Evolutionary conservation across 1,140 invertebrate genomes (phyloP).

Genomic region (Aphelenchoides besseyi): DNA sequence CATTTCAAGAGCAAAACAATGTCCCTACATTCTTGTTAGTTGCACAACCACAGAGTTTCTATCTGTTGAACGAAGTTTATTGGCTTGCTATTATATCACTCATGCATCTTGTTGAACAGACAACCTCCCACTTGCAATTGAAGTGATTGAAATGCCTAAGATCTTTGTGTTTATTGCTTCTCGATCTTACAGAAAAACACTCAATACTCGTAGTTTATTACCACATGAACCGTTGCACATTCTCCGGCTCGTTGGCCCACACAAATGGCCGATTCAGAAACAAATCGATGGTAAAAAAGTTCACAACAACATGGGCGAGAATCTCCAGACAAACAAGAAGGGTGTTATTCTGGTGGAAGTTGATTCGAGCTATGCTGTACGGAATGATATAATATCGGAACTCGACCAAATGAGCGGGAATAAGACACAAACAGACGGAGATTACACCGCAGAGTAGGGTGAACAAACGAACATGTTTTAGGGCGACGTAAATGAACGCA

Average conservation of each 20-base stretch:
- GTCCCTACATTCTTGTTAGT: too few relatives aligned
- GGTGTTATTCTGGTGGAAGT: slow-evolving; percentile 13
- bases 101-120: too few relatives aligned
- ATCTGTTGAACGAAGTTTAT: too few relatives aligned
- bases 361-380: slow-evolving; percentile 77
- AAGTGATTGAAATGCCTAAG: too few relatives aligned
- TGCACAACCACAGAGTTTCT: too few relatives aligned
- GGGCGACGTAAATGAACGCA: slow-evolving; percentile 7
- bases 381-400: slow-evolving; percentile 90
- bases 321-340: slow-evolving; percentile 74
- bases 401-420: slow-evolving; percentile 83
- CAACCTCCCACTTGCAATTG: too few relatives aligned
- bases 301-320: slow-evolving; percentile 72
- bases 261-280: slow-evolving; percentile 79
- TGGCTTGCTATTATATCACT: too few relatives aligned
- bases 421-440: slow-evolving; percentile 69
- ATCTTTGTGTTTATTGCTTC: neutral
- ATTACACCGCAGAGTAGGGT: slow-evolving; percentile 71
- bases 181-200: neutral
- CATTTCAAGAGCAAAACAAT: too few relatives aligned
- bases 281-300: slow-evolving; percentile 74
- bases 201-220: slow-evolving; percentile 63
- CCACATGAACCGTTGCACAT: slow-evolving; percentile 87
- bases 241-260: slow-evolving; percentile 73
- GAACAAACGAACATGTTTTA: slow-evolving; percentile 61